phyloP scores from a whole-genome alignment of 2,113 vertebrate genomes.

The Mellivora capensis region DNA sequence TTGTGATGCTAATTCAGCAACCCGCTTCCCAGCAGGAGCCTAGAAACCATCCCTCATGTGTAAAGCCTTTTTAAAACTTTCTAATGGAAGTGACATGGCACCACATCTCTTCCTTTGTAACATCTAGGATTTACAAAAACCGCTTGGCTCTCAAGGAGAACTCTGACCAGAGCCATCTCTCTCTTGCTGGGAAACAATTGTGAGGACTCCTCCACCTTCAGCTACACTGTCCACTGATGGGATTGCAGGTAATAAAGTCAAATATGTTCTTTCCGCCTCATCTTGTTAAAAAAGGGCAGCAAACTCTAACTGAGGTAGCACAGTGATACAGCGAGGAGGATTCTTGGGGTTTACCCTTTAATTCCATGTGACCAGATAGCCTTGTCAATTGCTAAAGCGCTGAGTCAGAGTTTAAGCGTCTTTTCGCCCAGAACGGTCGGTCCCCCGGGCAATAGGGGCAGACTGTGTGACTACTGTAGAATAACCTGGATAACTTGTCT shows the following conservation, averaged over 20 bases:
- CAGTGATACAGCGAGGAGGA: background rate
- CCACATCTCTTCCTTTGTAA: background rate
- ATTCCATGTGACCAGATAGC: rapidly evolving
- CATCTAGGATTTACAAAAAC: background rate
- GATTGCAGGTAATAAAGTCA: background rate
- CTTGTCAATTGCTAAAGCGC: background rate
- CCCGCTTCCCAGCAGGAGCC: background rate
- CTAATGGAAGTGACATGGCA: background rate
- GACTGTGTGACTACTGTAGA: background rate
- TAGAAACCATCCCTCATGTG: background rate
- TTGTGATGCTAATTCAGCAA: background rate
- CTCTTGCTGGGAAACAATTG: background rate
- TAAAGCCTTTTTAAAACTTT: background rate
- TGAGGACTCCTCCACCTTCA: background rate
- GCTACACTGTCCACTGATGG: background rate
- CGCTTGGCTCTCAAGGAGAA: background rate
- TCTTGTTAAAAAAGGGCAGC: background rate
- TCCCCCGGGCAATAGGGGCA: background rate
- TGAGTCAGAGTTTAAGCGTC: background rate
- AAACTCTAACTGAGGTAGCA: background rate
- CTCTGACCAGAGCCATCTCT: background rate
- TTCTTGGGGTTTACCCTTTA: background rate
- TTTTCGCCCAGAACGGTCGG: background rate
- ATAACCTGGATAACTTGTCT: background rate
- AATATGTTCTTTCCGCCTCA: background rate